Base-by-base conservation (phyloP, 2,888 invertebrate species). In the Subacronicta megacephala region DNA sequence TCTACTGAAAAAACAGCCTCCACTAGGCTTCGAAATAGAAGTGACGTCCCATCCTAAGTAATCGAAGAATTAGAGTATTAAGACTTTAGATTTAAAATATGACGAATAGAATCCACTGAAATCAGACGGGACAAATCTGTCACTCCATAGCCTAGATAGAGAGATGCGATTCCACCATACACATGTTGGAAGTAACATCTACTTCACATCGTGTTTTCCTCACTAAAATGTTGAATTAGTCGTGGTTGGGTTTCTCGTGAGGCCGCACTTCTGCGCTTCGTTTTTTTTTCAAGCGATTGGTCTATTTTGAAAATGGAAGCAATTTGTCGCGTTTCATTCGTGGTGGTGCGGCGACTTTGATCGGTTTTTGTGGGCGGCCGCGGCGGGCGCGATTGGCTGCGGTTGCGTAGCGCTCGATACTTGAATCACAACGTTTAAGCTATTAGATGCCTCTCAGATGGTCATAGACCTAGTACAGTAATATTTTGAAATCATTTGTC, bases 291-390 rank as follows among this genome's bases (percentile, higher is more conserved):
- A 82, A 84, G 65, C 84, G 82, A 85, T 88, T 87, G 87, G 84
- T 87, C 84, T 85, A 88, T 89, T 91, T 90, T 83, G 83, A 84
- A 86, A 90, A 89, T 87, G 82, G 87, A 88, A 82, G 82, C 88
- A 89, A 93, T 94, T 94, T 93, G 93, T 91, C 90, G 90, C 90
- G 82, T 86, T 78, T 81, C 87, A 84, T 87, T 83, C 84, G 88
- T 84, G 83, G 84, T 81, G 80, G 77, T 57, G 90, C 91, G 90
- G 90, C 78, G 54, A 70, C 91, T 93, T 93, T 93, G 93, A 93
- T 84, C 71, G 78, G 82, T 91, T 92, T 93, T 94, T 90, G 85
- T 89, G 85, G 88, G 86, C 86, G 85, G 84, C 83, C 75, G 81
- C 78, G 63, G 70, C 57, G 66, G 67, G 76, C 84, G 86, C 84